phyloP scores from a whole-genome alignment of 2,888 invertebrate species.

The Apantesis nais region DNA sequence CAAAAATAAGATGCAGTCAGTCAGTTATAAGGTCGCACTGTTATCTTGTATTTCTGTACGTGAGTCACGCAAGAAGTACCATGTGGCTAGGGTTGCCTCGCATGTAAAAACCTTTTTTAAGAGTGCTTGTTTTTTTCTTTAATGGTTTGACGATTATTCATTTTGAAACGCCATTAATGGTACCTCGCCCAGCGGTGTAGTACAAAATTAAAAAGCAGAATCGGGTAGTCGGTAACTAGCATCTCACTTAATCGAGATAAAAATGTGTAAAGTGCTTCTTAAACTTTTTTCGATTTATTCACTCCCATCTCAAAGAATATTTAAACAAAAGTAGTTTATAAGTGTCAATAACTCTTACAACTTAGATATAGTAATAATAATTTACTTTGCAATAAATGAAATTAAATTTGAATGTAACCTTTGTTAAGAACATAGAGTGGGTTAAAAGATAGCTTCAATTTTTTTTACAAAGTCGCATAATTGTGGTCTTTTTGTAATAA shows the following conservation, averaged over 20 bases:
- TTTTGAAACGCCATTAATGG: background rate
- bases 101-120: background rate
- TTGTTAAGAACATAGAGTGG: background rate
- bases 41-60: slow-evolving; percentile 53
- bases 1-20: background rate
- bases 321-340: background rate
- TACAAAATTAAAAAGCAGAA: background rate
- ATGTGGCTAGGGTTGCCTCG: slow-evolving; percentile 27
- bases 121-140: background rate
- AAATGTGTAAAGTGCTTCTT: background rate
- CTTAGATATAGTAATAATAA: no score
- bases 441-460: background rate
- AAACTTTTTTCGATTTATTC: background rate
- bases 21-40: slow-evolving; percentile 19
- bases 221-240: background rate
- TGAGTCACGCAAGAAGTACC: slow-evolving; percentile 48
- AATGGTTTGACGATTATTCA: background rate
- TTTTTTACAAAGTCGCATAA: no score
- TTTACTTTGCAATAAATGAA: background rate
- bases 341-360: no score
- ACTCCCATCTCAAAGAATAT: background rate
- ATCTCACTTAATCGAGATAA: background rate
- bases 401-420: background rate
- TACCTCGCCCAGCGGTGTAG: background rate
- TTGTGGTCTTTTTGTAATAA: no score